Conservation (phyloP, 2,797 vertebrate genomes). For the Arrhamphus sclerolepis region DNA sequence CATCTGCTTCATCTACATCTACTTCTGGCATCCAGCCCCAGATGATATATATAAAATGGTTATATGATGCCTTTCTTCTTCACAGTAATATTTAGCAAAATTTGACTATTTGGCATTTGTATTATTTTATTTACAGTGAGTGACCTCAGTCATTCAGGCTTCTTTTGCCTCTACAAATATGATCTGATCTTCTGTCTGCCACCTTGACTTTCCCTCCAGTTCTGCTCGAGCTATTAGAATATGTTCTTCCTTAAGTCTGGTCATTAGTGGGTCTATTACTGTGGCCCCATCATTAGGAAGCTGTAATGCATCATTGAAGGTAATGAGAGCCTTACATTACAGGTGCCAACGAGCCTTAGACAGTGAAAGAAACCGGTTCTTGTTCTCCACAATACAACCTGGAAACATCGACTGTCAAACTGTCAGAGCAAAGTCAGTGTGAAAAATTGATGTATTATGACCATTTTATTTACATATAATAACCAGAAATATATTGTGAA, state of each 20-base stretch:
- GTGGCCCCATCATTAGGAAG: constrained; percentile 74
- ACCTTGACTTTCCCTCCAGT: constrained; percentile 70
- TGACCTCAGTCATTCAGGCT: background rate
- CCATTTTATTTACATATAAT: constrained; percentile 6
- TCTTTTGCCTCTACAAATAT: constrained; percentile 26
- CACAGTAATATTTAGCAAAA: no score
- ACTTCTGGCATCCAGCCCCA: no score
- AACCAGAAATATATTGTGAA: background rate
- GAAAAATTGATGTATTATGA: background rate
- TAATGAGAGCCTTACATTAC: constrained; percentile 76
- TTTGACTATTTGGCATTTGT: no score
- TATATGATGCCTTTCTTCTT: no score
- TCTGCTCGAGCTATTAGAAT: constrained; percentile 79
- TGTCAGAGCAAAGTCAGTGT: background rate
- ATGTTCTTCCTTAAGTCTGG: constrained; percentile 78
- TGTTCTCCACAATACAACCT: constrained; percentile 16
- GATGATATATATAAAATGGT: no score
- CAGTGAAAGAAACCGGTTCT: constrained; percentile 28
- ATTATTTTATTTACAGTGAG: no score
- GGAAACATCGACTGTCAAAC: constrained; percentile 21
- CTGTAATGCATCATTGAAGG: constrained; percentile 77
- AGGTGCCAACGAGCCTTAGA: constrained; percentile 39
- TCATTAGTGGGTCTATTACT: constrained; percentile 78
- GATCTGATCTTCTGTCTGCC: constrained; percentile 51
- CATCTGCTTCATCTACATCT: no score